Evolutionary conservation across 2,888 invertebrate species (phyloP).

Genomic region (Conomelus anceps): DNA sequence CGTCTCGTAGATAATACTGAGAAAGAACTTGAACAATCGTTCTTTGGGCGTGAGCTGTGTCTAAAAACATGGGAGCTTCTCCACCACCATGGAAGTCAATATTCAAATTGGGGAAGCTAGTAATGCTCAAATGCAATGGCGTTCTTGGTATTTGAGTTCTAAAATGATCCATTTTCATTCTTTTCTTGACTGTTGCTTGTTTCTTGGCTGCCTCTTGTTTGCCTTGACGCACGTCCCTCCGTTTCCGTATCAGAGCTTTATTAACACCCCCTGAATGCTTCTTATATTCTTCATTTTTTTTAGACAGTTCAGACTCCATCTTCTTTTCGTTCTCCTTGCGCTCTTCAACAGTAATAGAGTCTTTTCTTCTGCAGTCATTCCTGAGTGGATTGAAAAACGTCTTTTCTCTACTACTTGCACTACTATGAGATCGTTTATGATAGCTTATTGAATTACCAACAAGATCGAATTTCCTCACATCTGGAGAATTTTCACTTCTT

Average conservation of each 20-base stretch:
- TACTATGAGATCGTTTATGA: neutral
- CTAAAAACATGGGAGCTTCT: neutral
- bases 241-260: neutral
- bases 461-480: neutral
- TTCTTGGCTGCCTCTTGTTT: neutral
- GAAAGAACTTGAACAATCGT: neutral
- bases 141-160: neutral
- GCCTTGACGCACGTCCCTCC: neutral
- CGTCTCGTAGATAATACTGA: neutral
- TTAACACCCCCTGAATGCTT: slow-evolving; percentile 6
- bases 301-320: neutral
- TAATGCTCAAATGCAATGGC: neutral
- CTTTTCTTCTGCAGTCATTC: neutral
- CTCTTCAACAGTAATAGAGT: neutral
- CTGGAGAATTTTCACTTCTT: neutral
- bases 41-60: neutral
- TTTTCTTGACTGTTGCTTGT: neutral
- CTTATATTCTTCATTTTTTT: neutral
- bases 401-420: neutral
- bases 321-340: neutral
- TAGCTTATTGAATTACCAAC: neutral
- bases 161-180: neutral
- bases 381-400: neutral
- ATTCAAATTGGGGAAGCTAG: neutral
- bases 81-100: neutral